phyloP scores from a whole-genome alignment of 2,888 invertebrate genomes.

The Plebejus melissa region DNA sequence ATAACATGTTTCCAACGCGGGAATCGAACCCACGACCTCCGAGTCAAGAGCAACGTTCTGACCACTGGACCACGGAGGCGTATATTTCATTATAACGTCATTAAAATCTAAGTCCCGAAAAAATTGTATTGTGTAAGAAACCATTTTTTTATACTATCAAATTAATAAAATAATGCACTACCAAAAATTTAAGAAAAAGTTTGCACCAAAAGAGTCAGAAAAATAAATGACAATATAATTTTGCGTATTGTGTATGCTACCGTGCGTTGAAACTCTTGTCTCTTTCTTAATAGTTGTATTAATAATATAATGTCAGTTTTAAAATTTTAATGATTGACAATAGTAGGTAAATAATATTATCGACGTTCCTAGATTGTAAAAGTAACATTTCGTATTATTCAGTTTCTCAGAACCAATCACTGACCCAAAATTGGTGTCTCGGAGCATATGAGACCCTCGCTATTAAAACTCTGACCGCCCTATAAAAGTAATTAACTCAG shows the following conservation, averaged over 20 bases:
- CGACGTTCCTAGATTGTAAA: slow-evolving; percentile 32
- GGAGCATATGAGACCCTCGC: slow-evolving; percentile 43
- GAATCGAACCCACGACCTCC: too few species aligned
- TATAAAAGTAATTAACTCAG: slow-evolving; percentile 78
- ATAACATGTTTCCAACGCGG: too few species aligned
- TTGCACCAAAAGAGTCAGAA: too few species aligned
- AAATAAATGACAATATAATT: too few species aligned
- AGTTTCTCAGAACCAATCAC: slow-evolving; percentile 52
- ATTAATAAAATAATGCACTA: too few species aligned
- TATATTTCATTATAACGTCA: neutral
- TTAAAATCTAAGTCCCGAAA: neutral
- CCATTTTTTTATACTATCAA: neutral
- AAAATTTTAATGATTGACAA: too few species aligned
- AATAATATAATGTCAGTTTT: too few species aligned
- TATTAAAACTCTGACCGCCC: slow-evolving; percentile 59
- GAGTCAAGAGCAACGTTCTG: too few species aligned
- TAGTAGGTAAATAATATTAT: too few species aligned
- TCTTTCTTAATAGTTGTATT: too few species aligned
- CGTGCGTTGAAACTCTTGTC: neutral
- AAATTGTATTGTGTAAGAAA: neutral
- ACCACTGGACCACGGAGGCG: too few species aligned
- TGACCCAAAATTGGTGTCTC: slow-evolving; percentile 43
- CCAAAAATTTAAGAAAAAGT: too few species aligned
- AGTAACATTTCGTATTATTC: neutral
- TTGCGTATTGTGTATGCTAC: neutral